These are phyloP conservation scores for Leucozona laternaria DNA, from an alignment of 2,888 invertebrate species.

Conservation along the genomic window DNA sequence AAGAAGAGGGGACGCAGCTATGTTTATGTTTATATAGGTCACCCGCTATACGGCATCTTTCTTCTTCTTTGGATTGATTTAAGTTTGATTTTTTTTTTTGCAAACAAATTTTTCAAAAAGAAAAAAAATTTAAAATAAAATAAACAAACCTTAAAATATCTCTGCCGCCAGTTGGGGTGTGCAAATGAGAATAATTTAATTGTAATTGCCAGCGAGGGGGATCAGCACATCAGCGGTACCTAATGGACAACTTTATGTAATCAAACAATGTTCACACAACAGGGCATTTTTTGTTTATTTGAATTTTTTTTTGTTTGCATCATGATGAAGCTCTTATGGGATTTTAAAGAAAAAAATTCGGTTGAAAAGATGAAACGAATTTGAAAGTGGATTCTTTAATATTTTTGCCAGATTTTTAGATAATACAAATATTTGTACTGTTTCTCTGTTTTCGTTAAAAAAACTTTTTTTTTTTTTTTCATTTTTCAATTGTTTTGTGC, in stretches of 20 bases:
- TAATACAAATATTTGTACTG: not conserved
- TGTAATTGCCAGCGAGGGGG: conserved; percentile 24
- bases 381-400: conserved; percentile 28
- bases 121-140: conserved; percentile 13
- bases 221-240: conserved; percentile 5
- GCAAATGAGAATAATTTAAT: conserved; percentile 39
- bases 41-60: not conserved
- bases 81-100: conserved; percentile 24
- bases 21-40: not conserved
- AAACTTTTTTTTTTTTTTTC: not conserved
- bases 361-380: conserved; percentile 13
- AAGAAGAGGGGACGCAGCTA: not conserved
- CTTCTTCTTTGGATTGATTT: not conserved
- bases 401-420: conserved; percentile 2
- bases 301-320: conserved; percentile 13
- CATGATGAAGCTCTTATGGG: conserved; percentile 6
- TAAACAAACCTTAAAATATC: conserved; percentile 3
- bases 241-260: conserved; percentile 49
- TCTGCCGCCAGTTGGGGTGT: conserved; percentile 20
- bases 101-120: conserved; percentile 25
- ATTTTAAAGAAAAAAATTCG: not conserved
- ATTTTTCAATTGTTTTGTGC: not conserved
- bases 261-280: conserved; percentile 30
- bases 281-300: conserved; percentile 39
- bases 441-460: not conserved